Percentiles rank a stretch among this genome's conserved stretches.
These are phyloP conservation scores for Tachypleus tridentatus DNA, from an alignment of 1,140 invertebrate genomes.

Conservation along the genomic window DNA sequence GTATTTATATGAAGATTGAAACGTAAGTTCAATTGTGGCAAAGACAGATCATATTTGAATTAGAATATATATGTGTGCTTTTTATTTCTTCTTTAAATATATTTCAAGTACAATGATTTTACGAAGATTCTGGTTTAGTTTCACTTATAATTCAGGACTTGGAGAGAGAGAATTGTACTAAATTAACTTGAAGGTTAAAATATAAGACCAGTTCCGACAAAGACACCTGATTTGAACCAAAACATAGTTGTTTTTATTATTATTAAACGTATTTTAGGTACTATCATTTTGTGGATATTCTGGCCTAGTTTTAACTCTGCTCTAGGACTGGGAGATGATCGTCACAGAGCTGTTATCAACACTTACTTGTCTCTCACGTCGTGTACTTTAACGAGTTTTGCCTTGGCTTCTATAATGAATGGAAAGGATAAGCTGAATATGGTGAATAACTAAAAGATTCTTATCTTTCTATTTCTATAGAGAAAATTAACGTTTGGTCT, in stretches of 20 bases:
- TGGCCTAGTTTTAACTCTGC: constrained; percentile 89
- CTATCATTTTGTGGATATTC: constrained; percentile 88
- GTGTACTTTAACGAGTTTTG: constrained; percentile 69
- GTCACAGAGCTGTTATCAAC: constrained; percentile 78
- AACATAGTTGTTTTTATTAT: not conserved
- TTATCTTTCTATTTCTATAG: not conserved
- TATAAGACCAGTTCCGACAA: too few species aligned
- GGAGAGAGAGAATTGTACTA: too few species aligned
- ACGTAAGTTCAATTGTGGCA: too few species aligned
- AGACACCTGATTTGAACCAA: too few species aligned
- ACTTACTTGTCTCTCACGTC: constrained; percentile 76
- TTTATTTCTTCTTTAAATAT: too few species aligned
- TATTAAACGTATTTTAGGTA: constrained; percentile 44
- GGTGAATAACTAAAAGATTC: constrained; percentile 37
- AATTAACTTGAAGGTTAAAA: too few species aligned
- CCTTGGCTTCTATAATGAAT: constrained; percentile 60
- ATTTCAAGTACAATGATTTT: too few species aligned
- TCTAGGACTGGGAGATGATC: constrained; percentile 54
- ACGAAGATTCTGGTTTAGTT: too few species aligned
- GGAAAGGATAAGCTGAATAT: constrained; percentile 71
- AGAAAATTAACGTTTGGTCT: not conserved
- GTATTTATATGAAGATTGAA: too few species aligned
- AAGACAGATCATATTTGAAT: too few species aligned
- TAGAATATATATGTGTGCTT: too few species aligned
- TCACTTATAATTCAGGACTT: too few species aligned